Evolutionary conservation across 2,797 vertebrate species (phyloP).

Genomic region (Pipistrellus pygmaeus): DNA sequence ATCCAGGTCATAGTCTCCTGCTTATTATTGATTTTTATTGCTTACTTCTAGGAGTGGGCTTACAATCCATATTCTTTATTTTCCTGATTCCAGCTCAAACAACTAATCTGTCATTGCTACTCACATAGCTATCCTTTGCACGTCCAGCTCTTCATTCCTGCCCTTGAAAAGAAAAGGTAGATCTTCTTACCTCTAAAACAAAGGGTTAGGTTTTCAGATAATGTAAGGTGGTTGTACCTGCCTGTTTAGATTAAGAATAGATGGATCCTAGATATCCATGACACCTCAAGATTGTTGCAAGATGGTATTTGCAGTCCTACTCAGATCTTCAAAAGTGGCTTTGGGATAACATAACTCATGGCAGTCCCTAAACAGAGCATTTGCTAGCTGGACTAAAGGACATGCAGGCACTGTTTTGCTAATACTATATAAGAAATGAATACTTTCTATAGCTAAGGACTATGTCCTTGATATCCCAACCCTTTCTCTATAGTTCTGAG

Average conservation of each 20-base stretch:
- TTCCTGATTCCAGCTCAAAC: not conserved
- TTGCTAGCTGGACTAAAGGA: not conserved
- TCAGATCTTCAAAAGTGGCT: not conserved
- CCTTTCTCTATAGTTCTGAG: not conserved
- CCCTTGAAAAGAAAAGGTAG: not conserved
- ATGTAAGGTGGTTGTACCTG: not conserved
- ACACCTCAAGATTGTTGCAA: not conserved
- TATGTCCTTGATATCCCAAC: not conserved
- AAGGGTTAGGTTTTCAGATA: not conserved
- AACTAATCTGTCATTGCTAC: not conserved
- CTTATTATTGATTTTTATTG: conserved; percentile 16
- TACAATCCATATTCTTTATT: not conserved
- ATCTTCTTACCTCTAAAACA: not conserved
- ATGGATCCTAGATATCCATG: not conserved
- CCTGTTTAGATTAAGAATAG: conserved; percentile 5
- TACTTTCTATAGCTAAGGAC: not conserved
- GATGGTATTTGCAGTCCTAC: not conserved
- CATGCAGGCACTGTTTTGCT: not conserved
- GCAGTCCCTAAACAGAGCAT: not conserved
- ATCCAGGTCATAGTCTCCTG: not conserved
- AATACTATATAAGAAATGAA: not conserved
- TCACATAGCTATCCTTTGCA: not conserved
- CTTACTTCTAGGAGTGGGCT: not conserved
- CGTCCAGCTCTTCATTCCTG: not conserved
- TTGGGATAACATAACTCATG: not conserved